Evolutionary conservation across 2,797 vertebrate species (phyloP).

Genomic region (Glossophaga mutica): DNA sequence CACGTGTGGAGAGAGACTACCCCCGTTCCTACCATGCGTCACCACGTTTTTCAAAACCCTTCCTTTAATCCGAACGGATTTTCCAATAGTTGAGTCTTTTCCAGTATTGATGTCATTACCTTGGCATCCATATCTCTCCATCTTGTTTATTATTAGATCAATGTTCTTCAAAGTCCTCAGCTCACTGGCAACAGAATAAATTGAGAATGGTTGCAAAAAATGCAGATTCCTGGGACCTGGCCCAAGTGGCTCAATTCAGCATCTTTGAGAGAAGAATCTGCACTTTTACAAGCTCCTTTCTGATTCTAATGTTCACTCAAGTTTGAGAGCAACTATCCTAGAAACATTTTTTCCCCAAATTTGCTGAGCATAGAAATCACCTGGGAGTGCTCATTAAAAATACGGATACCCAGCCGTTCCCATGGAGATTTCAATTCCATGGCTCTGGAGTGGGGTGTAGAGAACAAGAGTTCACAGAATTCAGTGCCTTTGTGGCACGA

Average conservation of each 20-base stretch:
- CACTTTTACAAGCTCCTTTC: background rate
- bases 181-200: background rate
- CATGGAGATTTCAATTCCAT: background rate
- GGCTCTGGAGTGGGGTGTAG: background rate
- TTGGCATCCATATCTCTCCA: background rate
- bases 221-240: background rate
- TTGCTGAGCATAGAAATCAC: background rate
- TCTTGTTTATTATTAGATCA: background rate
- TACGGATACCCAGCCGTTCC: too few relatives aligned
- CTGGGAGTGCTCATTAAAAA: background rate
- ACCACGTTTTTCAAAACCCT: background rate
- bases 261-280: background rate
- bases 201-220: background rate
- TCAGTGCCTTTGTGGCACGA: background rate
- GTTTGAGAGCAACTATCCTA: background rate
- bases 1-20: background rate
- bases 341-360: background rate
- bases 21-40: background rate
- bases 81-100: background rate
- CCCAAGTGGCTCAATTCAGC: background rate
- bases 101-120: background rate
- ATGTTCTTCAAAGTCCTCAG: constrained; percentile 2
- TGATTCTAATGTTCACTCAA: background rate
- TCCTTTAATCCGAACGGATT: background rate
- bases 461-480: background rate